phyloP scores from a whole-genome alignment of 2,797 vertebrate genomes.

The Amblyraja radiata region DNA sequence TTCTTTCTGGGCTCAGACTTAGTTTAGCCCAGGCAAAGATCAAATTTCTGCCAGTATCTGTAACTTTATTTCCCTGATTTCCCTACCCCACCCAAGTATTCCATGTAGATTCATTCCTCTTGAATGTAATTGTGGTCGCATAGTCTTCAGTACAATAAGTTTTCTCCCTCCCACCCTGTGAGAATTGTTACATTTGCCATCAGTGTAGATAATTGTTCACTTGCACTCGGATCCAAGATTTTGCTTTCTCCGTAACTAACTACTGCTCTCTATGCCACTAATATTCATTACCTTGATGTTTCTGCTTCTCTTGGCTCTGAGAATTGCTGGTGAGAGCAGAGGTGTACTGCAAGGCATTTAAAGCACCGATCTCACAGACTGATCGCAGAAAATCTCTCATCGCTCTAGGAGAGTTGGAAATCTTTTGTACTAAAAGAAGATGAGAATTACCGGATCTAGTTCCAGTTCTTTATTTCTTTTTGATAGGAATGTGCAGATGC shows the following conservation, averaged over 20 bases:
- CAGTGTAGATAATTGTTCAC: not conserved
- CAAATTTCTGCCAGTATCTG: not conserved
- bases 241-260: not conserved
- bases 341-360: not conserved
- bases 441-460: not conserved
- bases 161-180: not conserved
- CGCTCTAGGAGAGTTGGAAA: not conserved
- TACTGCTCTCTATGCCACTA: not conserved
- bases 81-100: not conserved
- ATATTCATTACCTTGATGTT: not conserved
- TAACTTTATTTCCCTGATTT: not conserved
- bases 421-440: too few relatives aligned
- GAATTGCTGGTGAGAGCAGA: not conserved
- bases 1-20: not conserved
- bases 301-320: not conserved
- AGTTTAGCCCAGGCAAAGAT: not conserved
- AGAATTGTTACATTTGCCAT: not conserved
- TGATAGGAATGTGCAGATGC: slow-evolving; percentile 84
- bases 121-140: not conserved
- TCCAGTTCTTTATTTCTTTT: slow-evolving; percentile 14
- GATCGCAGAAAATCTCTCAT: not conserved
- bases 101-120: not conserved
- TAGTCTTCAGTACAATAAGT: not conserved
- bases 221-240: not conserved
- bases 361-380: not conserved